These are phyloP conservation scores for Diadegma fenestrale DNA, from an alignment of 2,888 invertebrate genomes.

Conservation along the genomic window DNA sequence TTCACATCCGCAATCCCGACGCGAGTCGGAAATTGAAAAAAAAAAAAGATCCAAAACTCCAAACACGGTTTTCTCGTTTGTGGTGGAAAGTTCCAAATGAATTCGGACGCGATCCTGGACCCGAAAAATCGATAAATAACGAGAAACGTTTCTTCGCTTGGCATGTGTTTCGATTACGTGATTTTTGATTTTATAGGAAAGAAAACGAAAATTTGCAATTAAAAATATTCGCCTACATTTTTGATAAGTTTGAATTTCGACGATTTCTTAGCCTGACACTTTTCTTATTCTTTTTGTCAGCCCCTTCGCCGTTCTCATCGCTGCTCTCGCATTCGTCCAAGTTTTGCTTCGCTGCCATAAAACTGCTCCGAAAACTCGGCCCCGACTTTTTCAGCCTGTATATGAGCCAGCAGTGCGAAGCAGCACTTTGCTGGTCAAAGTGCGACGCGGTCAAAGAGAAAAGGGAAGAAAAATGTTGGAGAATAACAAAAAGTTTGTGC, in stretches of 20 bases:
- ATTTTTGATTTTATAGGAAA: not conserved
- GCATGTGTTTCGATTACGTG: not conserved
- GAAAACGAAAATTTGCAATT: not conserved
- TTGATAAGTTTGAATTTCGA: not conserved
- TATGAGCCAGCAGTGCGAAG: constrained; percentile 1
- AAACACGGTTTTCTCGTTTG: too few relatives aligned
- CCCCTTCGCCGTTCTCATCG: not conserved
- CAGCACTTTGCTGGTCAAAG: constrained; percentile 21
- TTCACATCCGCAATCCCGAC: too few relatives aligned
- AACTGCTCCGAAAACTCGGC: constrained; percentile 23
- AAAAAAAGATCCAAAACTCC: too few relatives aligned
- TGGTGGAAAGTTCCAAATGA: too few relatives aligned
- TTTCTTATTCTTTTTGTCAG: not conserved
- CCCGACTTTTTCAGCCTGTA: constrained; percentile 27
- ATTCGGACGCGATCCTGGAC: too few relatives aligned
- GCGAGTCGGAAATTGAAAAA: too few relatives aligned
- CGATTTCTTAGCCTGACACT: constrained; percentile 13
- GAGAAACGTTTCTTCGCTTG: too few relatives aligned
- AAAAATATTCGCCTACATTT: not conserved
- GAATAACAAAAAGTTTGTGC: not conserved
- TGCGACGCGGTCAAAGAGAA: constrained; percentile 20
- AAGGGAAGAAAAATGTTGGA: not conserved
- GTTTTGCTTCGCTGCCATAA: constrained; percentile 18
- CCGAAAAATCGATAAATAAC: too few relatives aligned
- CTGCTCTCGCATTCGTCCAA: not conserved